Percentiles rank a stretch among this genome's conserved stretches.
Conservation (phyloP, 2,797 vertebrate species). For the Poeciliopsis infans region DNA sequence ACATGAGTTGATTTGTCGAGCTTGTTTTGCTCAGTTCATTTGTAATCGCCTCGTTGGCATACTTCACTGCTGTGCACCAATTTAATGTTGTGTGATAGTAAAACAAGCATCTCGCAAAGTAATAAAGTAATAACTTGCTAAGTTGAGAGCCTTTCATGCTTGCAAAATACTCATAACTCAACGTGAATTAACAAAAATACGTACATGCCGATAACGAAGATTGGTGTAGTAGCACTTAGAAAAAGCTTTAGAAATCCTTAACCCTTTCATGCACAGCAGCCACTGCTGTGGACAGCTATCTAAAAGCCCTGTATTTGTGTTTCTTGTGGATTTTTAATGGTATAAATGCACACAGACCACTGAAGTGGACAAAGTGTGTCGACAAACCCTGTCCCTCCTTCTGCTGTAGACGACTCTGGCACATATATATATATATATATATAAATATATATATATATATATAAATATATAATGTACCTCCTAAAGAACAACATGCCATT, state of each 20-base stretch:
- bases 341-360: too few relatives aligned
- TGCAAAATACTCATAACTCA: neutral
- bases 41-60: neutral
- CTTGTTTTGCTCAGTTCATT: neutral
- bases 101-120: neutral
- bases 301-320: too few relatives aligned
- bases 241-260: neutral
- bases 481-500: too few relatives aligned
- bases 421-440: too few relatives aligned
- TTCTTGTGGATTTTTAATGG: too few relatives aligned
- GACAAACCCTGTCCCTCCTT: too few relatives aligned
- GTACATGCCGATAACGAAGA: neutral
- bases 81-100: neutral
- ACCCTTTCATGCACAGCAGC: too few relatives aligned
- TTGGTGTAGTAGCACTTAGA: neutral
- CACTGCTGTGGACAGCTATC: too few relatives aligned
- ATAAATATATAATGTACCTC: too few relatives aligned
- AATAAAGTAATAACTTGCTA: neutral
- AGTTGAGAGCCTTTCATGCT: neutral
- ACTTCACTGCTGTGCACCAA: neutral
- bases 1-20: neutral
- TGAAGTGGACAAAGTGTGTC: too few relatives aligned
- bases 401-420: too few relatives aligned
- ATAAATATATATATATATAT: too few relatives aligned
- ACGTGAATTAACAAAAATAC: neutral